Evolutionary conservation across 2,888 invertebrate species (phyloP), one percentile per base, ranked within the genome.

Genomic region (Mesorhabditis spiculigera): DNA sequence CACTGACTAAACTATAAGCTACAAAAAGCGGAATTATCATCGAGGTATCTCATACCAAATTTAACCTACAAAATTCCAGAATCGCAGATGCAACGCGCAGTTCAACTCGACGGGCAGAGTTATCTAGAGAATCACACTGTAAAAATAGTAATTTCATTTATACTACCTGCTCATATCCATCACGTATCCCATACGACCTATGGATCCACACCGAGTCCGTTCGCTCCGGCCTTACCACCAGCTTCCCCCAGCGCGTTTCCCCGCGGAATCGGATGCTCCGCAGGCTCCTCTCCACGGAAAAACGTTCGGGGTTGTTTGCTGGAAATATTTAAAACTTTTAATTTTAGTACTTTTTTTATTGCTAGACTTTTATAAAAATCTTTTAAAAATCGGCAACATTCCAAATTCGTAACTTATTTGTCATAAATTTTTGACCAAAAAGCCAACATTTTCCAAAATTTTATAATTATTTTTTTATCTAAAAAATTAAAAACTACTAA

Each of bases 161-260:
- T 63, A 63, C 63, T 63, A 70, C 71, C 63, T 75, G 75, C 44
- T 73, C 70, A 62, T 61, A 75, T 10, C 73, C 73, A 5, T 69
- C 67, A 45, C 66, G 67, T 13, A 78, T 70, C 4, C 71, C 72
- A 50, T 74, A 78, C 16, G 75, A 81, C 75, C 77, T 69, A 68
- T 83, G 83, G 42, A 83, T 77, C 83, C 83, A 83, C 4, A 76
- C 79, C 61, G 81, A 80, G 50, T 83, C 76, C 16, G 83, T 81
- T 44, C 71, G 45, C 44, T 75, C 71, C 66, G 79, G 79, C 50
- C 70, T 65, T 6, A 77, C 78, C 4, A 78, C 76, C 41, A 77
- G 65, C 68, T 78, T 78, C 45, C 78, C 78, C 78, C 78, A 78
- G 67, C 67, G 66, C 41, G 71, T 71, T 63, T 73, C 73, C 8